A percentile compares a stretch with the other conserved stretches of the same genome.
These are phyloP conservation scores for Pluvialis apricaria DNA, from an alignment of 2,113 vertebrate species.

Conservation along the genomic window DNA sequence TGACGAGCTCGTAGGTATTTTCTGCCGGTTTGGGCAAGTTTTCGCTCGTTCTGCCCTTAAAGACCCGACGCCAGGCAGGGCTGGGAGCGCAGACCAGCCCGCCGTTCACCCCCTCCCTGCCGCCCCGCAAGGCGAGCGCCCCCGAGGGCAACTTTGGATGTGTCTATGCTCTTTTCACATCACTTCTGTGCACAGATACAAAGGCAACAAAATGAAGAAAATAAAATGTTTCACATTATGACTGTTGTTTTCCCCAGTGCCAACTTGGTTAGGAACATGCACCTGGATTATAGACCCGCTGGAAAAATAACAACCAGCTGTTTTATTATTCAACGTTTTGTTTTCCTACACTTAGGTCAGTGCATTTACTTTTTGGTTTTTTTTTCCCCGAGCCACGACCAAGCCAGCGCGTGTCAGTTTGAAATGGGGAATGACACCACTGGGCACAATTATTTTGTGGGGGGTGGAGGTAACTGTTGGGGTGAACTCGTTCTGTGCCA, in stretches of 20 bases:
- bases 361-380: not conserved
- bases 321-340: not conserved
- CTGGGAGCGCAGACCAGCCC: not conserved
- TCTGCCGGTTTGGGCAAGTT: rapidly evolving
- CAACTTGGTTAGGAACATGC: rapidly evolving
- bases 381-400: rapidly evolving
- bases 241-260: not conserved
- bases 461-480: not conserved
- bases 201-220: not conserved
- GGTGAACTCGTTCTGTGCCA: rapidly evolving
- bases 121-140: too few relatives aligned
- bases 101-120: not conserved
- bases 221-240: rapidly evolving
- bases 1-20: rapidly evolving
- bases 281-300: not conserved
- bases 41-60: too few relatives aligned
- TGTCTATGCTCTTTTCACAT: not conserved
- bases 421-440: rapidly evolving
- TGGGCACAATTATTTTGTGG: not conserved
- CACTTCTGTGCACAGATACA: too few relatives aligned
- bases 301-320: not conserved
- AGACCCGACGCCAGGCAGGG: rapidly evolving
- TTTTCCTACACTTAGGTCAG: not conserved
- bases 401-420: rapidly evolving
- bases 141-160: rapidly evolving